phyloP scores from a whole-genome alignment of 2,888 invertebrate genomes.

The Chymomyza procnemis region DNA sequence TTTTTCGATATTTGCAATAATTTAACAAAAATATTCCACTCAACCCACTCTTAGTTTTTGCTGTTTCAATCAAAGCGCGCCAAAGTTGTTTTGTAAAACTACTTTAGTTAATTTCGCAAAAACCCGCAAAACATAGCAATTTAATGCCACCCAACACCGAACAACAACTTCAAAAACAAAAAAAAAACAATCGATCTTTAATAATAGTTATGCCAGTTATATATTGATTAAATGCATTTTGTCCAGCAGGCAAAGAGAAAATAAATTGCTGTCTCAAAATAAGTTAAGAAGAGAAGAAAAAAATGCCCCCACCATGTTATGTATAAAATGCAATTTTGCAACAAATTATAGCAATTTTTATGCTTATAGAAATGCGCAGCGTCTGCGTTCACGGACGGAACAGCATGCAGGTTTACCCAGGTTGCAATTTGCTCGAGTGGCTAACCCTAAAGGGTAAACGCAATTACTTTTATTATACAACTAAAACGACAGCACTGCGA shows the following conservation, averaged over 20 bases:
- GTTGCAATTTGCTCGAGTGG: constrained; percentile 66
- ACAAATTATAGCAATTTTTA: constrained; percentile 77
- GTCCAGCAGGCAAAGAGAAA: constrained; percentile 32
- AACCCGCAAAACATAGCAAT: background rate
- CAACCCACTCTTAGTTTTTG: background rate
- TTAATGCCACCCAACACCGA: background rate
- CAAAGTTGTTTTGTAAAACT: background rate
- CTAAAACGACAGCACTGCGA: constrained; percentile 13
- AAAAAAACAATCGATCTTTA: constrained; percentile 3
- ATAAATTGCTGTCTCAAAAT: constrained; percentile 52
- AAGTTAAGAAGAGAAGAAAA: background rate
- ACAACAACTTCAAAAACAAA: too few relatives aligned
- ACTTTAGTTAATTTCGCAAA: background rate
- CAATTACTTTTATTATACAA: constrained; percentile 74
- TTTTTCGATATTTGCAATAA: too few relatives aligned
- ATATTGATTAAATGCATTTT: constrained; percentile 34
- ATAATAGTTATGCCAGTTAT: background rate
- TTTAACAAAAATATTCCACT: too few relatives aligned
- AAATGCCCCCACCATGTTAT: constrained; percentile 49
- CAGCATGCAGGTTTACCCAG: background rate
- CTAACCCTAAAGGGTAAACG: constrained; percentile 76
- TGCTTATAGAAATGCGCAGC: constrained; percentile 63
- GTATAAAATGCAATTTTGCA: constrained; percentile 68
- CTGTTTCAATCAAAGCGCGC: background rate
- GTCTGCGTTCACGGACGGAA: constrained; percentile 6